Conservation (phyloP, 1,140 invertebrate species). For the Atta texana region DNA sequence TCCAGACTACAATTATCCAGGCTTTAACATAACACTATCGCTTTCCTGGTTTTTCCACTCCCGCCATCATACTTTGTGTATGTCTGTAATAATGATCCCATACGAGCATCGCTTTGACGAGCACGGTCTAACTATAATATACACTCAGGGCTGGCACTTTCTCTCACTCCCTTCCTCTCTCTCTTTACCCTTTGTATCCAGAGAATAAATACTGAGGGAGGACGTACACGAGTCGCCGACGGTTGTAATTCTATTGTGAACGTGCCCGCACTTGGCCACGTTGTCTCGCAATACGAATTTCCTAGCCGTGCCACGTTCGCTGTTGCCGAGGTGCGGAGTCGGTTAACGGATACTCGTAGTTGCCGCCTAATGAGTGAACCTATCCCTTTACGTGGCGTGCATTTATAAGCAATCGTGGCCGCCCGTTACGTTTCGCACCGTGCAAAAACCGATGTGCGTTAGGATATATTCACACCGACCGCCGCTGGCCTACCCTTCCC, state of each 20-base stretch:
- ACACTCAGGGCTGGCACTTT: neutral
- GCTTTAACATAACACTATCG: constrained; percentile 16
- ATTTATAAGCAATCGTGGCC: constrained; percentile 61
- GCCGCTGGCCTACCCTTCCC: neutral
- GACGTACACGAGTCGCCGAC: constrained; percentile 53
- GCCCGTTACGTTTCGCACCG: constrained; percentile 17
- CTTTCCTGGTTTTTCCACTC: constrained; percentile 23
- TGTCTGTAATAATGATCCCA: constrained; percentile 46
- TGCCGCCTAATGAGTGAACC: constrained; percentile 77
- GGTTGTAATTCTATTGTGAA: constrained; percentile 65
- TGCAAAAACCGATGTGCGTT: constrained; percentile 53
- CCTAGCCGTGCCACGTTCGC: constrained; percentile 54
- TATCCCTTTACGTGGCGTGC: constrained; percentile 75
- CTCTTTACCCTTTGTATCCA: constrained; percentile 30
- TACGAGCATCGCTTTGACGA: constrained; percentile 40
- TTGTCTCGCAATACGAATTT: constrained; percentile 66
- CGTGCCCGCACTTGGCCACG: constrained; percentile 55
- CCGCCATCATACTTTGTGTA: constrained; percentile 16
- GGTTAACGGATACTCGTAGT: constrained; percentile 72
- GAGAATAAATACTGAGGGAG: constrained; percentile 59
- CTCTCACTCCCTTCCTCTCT: neutral
- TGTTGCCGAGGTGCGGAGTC: constrained; percentile 61
- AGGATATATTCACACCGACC: neutral
- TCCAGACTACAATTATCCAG: constrained; percentile 25
- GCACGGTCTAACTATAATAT: constrained; percentile 51